Evolutionary conservation across 2,888 invertebrate species (phyloP).

Genomic region (Helleia helle): DNA sequence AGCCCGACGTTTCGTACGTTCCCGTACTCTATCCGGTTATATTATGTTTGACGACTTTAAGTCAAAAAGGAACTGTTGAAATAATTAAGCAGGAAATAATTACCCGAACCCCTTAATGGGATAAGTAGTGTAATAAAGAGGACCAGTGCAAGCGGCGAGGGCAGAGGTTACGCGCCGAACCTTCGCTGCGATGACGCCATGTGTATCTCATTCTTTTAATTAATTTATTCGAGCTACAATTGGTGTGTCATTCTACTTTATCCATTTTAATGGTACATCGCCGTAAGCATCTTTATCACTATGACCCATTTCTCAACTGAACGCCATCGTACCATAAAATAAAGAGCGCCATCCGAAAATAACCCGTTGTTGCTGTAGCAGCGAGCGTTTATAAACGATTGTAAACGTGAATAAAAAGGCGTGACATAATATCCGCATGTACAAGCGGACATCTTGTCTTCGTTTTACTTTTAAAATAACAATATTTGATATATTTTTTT

Average conservation of each 20-base stretch:
- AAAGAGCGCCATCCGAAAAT: slow-evolving; percentile 53
- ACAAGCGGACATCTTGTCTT: slow-evolving; percentile 12
- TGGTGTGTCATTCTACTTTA: background rate
- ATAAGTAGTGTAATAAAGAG: slow-evolving; percentile 36
- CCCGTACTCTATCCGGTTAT: too few species aligned
- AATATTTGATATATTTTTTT: too few species aligned
- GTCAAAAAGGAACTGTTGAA: background rate
- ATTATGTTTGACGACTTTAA: too few species aligned
- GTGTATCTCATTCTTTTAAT: slow-evolving; percentile 15
- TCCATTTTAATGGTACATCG: slow-evolving; percentile 21
- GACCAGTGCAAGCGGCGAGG: slow-evolving; percentile 37
- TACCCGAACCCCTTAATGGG: slow-evolving; percentile 22
- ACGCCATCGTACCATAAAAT: slow-evolving; percentile 38
- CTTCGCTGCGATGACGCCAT: slow-evolving; percentile 19
- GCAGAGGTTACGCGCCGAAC: slow-evolving; percentile 34
- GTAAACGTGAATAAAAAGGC: slow-evolving; percentile 37
- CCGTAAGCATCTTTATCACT: slow-evolving; percentile 19
- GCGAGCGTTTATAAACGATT: slow-evolving; percentile 46
- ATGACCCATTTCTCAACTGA: slow-evolving; percentile 40
- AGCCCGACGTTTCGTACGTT: too few species aligned
- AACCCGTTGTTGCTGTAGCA: slow-evolving; percentile 39
- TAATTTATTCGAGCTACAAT: slow-evolving; percentile 14
- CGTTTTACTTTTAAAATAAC: background rate
- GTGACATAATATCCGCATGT: slow-evolving; percentile 31
- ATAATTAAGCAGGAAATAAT: background rate